Evolutionary conservation across 2,797 vertebrate species (phyloP), one percentile per base, ranked within the genome.

Genomic region (Typhlichthys subterraneus): DNA sequence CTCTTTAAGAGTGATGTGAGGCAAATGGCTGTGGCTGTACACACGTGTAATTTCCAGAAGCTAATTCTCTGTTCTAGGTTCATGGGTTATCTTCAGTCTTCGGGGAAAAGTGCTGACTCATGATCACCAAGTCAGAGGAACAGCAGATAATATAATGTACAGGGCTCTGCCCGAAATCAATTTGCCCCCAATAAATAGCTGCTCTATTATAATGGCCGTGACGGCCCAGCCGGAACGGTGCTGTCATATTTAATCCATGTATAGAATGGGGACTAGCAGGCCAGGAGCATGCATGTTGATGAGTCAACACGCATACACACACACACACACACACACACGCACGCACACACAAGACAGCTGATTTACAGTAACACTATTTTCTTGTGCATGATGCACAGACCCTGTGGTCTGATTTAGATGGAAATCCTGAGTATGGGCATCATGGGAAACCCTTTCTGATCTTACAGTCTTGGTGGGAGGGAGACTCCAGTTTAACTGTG

Each of bases 61-160:
- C 0, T 0, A 51, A 63, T 52, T 76, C 4, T 45, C 54, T 75
- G 23, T 70, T 84, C 50, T 66, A 61, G 72, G 63, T 81, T 80
- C 86, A 72, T 73, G 61, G 75, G 53, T 45, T 63, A 45, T 42
- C 66, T 52, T 57, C 52, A 55, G 65, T 69, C 72, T 72, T 47
- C 19, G 70, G 57, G 46, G 64, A 19, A 61, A 77, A 38, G 61
- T 85, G 76, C 76, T 83, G 78, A 84, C 51, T 87, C 82, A 83
- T 81, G 70, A 81, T 75, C 48, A 23, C 23, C 23, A 57, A 60
- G 62, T 80, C 66, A 57, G 69, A 59, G 72, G 64, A 81, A 64
- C 67, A 65, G 75, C 62, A 74, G 79, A 74, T 79, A 78, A 90
- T 85, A 87, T 87, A 78, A 90, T 85, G 86, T 87, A 86, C 77